A percentile compares a stretch with the other conserved stretches of the same genome.
These are phyloP conservation scores for Plagodis pulveraria DNA, from an alignment of 2,888 invertebrate species.

Conservation along the genomic window DNA sequence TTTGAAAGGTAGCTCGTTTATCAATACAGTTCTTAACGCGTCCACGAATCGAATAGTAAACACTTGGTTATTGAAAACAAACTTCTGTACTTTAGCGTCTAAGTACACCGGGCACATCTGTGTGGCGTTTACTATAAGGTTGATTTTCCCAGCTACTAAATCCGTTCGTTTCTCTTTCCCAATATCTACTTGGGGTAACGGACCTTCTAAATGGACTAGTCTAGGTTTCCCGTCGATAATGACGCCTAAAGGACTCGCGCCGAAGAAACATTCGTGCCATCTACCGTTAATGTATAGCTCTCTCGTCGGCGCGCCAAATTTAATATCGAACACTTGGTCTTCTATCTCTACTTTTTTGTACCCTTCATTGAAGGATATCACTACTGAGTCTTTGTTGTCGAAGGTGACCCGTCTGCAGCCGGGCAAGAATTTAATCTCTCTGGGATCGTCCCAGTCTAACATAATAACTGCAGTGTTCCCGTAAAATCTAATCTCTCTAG, in stretches of 20 bases:
- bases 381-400: constrained; percentile 90
- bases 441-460: constrained; percentile 93
- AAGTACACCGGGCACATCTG: constrained; percentile 92
- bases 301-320: constrained; percentile 96
- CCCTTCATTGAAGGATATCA: constrained; percentile 87
- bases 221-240: constrained; percentile 92
- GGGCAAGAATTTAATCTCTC: constrained; percentile 93
- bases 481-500: constrained; percentile 94
- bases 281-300: constrained; percentile 95
- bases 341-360: constrained; percentile 90
- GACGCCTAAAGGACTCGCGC: constrained; percentile 93
- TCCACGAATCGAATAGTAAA: constrained; percentile 93
- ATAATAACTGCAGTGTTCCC: constrained; percentile 94
- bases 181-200: constrained; percentile 97
- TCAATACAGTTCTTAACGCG: constrained; percentile 89
- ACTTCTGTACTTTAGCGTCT: constrained; percentile 93
- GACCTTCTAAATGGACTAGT: constrained; percentile 93
- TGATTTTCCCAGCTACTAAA: constrained; percentile 93
- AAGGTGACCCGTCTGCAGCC: constrained; percentile 90
- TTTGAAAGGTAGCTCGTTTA: constrained; percentile 91
- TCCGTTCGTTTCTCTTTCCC: constrained; percentile 91
- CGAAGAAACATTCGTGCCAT: constrained; percentile 97
- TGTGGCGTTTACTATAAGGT: constrained; percentile 92
- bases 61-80: constrained; percentile 88
- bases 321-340: constrained; percentile 90